Conservation (phyloP, 2,888 invertebrate genomes). For the Deroplatys truncata region DNA sequence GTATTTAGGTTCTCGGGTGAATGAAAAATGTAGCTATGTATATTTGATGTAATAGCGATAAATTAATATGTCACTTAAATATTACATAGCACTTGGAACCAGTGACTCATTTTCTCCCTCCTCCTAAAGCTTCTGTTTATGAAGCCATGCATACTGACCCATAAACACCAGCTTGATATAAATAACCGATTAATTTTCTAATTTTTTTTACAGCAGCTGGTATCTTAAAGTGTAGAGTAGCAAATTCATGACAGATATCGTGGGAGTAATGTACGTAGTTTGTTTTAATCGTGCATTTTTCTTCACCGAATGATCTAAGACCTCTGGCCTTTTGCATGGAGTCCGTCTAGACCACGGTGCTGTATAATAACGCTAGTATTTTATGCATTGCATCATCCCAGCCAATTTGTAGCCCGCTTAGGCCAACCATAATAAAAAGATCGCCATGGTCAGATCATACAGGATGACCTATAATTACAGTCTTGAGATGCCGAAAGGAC, state of each 20-base stretch:
- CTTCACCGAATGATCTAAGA: too few relatives aligned
- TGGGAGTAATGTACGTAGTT: too few relatives aligned
- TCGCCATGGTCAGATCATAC: neutral
- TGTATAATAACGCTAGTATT: too few relatives aligned
- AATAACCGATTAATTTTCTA: too few relatives aligned
- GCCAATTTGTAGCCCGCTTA: neutral
- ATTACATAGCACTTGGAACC: neutral
- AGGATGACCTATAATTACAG: neutral
- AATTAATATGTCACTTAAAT: neutral
- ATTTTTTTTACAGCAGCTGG: too few relatives aligned
- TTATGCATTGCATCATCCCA: neutral
- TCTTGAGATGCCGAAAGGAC: neutral
- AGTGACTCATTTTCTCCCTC: neutral
- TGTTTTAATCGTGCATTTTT: too few relatives aligned
- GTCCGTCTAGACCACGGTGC: too few relatives aligned
- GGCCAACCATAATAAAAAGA: neutral
- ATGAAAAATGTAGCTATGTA: neutral
- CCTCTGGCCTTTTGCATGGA: neutral
- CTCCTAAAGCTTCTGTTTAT: neutral
- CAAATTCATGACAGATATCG: too few relatives aligned
- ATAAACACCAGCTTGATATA: too few relatives aligned
- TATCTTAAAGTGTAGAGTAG: too few relatives aligned
- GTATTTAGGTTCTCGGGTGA: neutral
- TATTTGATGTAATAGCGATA: neutral
- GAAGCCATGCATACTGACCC: too few relatives aligned